phyloP scores from a whole-genome alignment of 2,113 vertebrate species.

The Zosterops borbonicus region DNA sequence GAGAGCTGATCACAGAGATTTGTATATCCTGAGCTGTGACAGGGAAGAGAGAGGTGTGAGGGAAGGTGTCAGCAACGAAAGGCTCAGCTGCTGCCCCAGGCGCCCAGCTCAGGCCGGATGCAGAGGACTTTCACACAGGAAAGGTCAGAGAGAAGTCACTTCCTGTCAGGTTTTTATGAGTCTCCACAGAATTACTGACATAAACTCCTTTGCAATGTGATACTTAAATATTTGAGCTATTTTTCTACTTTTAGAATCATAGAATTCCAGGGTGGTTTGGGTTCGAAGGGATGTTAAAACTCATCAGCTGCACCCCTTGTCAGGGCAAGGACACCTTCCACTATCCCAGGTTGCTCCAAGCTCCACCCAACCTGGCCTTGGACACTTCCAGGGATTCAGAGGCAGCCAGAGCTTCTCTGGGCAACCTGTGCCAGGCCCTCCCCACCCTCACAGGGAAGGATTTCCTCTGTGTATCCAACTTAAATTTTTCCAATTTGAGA shows the following conservation, averaged over 20 bases:
- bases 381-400: neutral
- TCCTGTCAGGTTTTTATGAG: neutral
- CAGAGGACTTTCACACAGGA: neutral
- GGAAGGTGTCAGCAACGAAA: accelerated
- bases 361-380: accelerated
- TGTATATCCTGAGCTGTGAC: neutral
- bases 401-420: neutral
- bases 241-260: neutral
- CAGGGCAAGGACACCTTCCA: too few species aligned
- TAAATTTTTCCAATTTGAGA: neutral
- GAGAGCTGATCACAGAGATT: neutral
- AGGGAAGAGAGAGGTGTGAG: neutral
- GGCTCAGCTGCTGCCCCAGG: neutral
- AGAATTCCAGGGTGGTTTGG: neutral
- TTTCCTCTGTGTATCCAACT: neutral
- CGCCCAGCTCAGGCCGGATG: accelerated
- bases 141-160: neutral
- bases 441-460: too few species aligned
- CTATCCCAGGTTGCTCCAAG: neutral
- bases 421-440: neutral
- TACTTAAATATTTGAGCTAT: neutral
- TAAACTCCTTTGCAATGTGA: neutral
- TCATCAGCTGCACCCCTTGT: neutral
- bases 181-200: neutral
- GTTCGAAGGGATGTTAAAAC: neutral